Evolutionary conservation across 35 echinoderm and acorn worm species (phyloP).

Genomic region (Nesometra sesokonis): DNA sequence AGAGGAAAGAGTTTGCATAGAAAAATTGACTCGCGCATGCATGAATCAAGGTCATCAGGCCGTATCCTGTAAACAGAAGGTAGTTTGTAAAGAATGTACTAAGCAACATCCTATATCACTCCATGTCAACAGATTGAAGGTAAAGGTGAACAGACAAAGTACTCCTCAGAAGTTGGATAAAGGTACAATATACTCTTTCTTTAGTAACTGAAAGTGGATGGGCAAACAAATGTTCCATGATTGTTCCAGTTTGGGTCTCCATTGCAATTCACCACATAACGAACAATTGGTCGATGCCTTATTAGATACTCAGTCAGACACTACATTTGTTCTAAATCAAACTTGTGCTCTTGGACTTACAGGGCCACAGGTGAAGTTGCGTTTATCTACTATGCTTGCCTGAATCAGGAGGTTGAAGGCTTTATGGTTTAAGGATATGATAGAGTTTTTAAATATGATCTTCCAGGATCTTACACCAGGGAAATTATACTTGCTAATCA

Average conservation of each 20-base stretch:
- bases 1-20: neutral
- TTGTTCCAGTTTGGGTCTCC: conserved; percentile 55
- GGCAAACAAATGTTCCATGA: conserved; percentile 12
- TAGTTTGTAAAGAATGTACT: neutral
- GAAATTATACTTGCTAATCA: no score
- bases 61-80: neutral
- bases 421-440: no score
- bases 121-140: neutral
- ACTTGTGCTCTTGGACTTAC: neutral
- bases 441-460: neutral
- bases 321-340: conserved; percentile 6
- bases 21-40: neutral
- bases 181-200: neutral
- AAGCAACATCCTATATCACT: neutral
- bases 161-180: neutral
- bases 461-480: no score
- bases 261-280: neutral
- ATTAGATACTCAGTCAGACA: conserved; percentile 64
- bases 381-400: no score
- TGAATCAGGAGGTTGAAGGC: no score
- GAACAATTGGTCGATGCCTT: conserved; percentile 53
- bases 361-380: neutral
- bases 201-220: neutral
- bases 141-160: neutral
- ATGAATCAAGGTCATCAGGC: neutral